Evolutionary conservation across 2,888 invertebrate species (phyloP).

Genomic region (Conomelus anceps): DNA sequence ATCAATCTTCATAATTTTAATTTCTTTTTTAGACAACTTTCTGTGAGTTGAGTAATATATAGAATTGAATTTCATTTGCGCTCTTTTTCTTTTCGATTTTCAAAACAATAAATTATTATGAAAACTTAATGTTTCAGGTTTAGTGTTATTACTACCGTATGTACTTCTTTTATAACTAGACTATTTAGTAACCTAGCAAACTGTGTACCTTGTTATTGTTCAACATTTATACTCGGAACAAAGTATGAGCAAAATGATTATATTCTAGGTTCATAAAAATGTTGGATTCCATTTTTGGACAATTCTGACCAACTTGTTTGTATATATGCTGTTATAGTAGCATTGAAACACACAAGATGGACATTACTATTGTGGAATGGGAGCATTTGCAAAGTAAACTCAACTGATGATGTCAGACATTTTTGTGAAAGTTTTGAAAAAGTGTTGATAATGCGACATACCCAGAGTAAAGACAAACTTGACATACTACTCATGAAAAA

Average conservation of each 20-base stretch:
- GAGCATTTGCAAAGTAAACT: background rate
- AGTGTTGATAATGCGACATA: too few relatives aligned
- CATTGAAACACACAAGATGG: background rate
- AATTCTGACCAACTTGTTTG: background rate
- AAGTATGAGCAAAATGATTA: background rate
- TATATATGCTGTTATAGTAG: background rate
- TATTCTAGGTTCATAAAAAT: background rate
- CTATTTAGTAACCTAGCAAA: background rate
- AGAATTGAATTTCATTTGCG: background rate
- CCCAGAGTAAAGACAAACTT: too few relatives aligned
- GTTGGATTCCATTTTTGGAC: background rate
- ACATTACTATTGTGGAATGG: background rate
- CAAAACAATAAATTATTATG: background rate
- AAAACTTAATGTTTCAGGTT: background rate
- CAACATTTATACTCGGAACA: background rate
- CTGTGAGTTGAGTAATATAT: background rate
- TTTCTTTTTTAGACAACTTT: background rate
- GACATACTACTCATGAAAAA: too few relatives aligned
- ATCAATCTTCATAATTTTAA: background rate
- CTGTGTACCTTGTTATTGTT: background rate
- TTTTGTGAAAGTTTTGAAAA: too few relatives aligned
- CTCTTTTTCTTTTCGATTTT: background rate
- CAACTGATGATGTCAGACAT: too few relatives aligned
- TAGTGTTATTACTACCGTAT: background rate
- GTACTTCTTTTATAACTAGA: background rate